Evolutionary conservation across 2,888 invertebrate genomes (phyloP).

Genomic region (Drosophila melanocephala): DNA sequence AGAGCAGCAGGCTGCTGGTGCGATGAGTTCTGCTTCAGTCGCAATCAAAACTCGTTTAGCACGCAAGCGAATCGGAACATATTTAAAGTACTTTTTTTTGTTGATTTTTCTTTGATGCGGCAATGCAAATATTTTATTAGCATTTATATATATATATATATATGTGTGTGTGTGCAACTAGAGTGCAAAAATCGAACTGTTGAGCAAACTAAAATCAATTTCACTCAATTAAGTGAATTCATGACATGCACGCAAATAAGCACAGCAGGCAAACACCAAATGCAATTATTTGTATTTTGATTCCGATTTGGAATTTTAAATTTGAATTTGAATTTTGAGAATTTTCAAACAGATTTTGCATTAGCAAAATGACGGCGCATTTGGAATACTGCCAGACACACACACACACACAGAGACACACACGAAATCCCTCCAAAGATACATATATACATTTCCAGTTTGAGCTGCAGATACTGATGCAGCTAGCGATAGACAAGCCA

Average conservation of each 20-base stretch:
- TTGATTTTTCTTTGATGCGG: slow-evolving; percentile 14
- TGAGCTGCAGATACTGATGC: background rate
- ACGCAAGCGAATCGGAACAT: slow-evolving; percentile 53
- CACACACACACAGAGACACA: background rate
- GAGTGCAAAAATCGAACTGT: slow-evolving; percentile 56
- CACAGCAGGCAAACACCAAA: slow-evolving; percentile 28
- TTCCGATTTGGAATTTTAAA: slow-evolving; percentile 32
- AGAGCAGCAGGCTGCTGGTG: slow-evolving; percentile 9
- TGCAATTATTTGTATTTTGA: slow-evolving; percentile 60
- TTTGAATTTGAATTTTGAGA: slow-evolving; percentile 31
- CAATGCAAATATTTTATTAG: slow-evolving; percentile 46
- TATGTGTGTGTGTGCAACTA: slow-evolving; percentile 43
- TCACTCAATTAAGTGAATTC: slow-evolving; percentile 70
- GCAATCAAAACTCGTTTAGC: slow-evolving; percentile 63
- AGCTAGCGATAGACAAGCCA: background rate
- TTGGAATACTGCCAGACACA: slow-evolving; percentile 11
- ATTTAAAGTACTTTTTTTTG: slow-evolving; percentile 7
- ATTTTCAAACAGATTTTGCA: slow-evolving; percentile 48
- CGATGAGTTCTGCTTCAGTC: slow-evolving; percentile 52
- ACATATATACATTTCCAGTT: slow-evolving; percentile 7
- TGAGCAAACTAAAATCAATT: slow-evolving; percentile 72
- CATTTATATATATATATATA: background rate
- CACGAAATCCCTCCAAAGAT: slow-evolving; percentile 21
- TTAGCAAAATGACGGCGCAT: slow-evolving; percentile 45
- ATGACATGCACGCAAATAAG: slow-evolving; percentile 18